Evolutionary conservation across 2,888 invertebrate species (phyloP).

Genomic region (Congeria kusceri): DNA sequence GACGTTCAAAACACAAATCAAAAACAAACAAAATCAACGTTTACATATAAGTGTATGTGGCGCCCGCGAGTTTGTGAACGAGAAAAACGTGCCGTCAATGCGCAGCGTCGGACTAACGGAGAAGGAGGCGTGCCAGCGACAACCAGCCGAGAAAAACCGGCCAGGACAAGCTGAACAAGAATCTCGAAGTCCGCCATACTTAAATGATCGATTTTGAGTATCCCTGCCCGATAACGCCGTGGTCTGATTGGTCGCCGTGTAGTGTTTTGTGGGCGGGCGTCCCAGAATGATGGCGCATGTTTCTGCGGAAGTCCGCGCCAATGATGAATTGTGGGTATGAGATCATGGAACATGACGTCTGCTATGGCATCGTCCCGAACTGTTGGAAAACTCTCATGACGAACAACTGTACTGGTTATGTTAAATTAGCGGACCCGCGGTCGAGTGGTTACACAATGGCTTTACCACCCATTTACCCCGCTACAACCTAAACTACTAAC

Average conservation of each 20-base stretch:
- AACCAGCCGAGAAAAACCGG: conserved; percentile 56
- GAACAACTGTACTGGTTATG: conserved; percentile 83
- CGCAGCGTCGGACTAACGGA: conserved; percentile 80
- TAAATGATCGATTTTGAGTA: conserved; percentile 70
- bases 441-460: too few relatives aligned
- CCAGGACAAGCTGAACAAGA: conserved; percentile 67
- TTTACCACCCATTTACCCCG: too few relatives aligned
- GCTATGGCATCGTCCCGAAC: conserved; percentile 77
- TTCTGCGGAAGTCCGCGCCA: conserved; percentile 71
- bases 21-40: too few relatives aligned
- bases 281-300: conserved; percentile 81
- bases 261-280: conserved; percentile 92
- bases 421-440: too few relatives aligned
- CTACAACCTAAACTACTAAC: too few relatives aligned
- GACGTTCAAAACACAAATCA: too few relatives aligned
- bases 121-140: conserved; percentile 80
- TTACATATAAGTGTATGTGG: too few relatives aligned
- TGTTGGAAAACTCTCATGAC: conserved; percentile 83
- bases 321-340: conserved; percentile 73
- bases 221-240: conserved; percentile 89
- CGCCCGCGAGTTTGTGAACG: conserved; percentile 74
- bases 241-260: conserved; percentile 94
- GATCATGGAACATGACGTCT: conserved; percentile 79
- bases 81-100: conserved; percentile 76
- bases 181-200: conserved; percentile 76